These are phyloP conservation scores for Drosophila borealis DNA, from an alignment of 2,888 invertebrate species.

Conservation along the genomic window DNA sequence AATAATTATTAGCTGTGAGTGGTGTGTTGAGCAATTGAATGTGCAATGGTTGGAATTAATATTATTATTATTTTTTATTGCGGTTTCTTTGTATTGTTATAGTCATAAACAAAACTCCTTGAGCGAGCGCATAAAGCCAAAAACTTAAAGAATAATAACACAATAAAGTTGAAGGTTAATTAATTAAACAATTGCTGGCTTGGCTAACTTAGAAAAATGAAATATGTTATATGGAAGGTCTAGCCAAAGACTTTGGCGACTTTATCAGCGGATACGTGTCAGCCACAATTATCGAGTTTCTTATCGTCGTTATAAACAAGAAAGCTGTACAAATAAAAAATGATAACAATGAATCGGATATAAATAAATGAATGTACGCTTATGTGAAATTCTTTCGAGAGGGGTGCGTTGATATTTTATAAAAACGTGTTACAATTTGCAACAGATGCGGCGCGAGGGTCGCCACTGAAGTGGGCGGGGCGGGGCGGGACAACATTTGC, in stretches of 20 bases:
- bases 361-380: constrained; percentile 23
- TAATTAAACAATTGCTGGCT: constrained; percentile 12
- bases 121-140: constrained; percentile 6
- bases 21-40: constrained; percentile 41
- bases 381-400: constrained; percentile 27
- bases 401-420: constrained; percentile 20
- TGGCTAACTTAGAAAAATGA: background rate
- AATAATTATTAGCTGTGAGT: constrained; percentile 25
- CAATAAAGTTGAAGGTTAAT: constrained; percentile 43
- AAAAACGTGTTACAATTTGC: constrained; percentile 51
- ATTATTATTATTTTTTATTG: constrained; percentile 7
- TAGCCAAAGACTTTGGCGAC: constrained; percentile 3
- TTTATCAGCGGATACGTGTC: constrained; percentile 31
- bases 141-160: constrained; percentile 10
- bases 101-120: constrained; percentile 26
- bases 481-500: constrained; percentile 7
- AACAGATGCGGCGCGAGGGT: constrained; percentile 38
- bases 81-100: constrained; percentile 13
- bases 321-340: constrained; percentile 40
- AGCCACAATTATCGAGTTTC: constrained; percentile 37
- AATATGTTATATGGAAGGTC: constrained; percentile 9
- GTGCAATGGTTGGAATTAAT: constrained; percentile 25
- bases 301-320: constrained; percentile 38
- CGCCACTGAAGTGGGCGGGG: background rate
- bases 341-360: constrained; percentile 43